These are phyloP conservation scores for Physella acuta DNA, from an alignment of 1,140 invertebrate genomes.

Conservation along the genomic window DNA sequence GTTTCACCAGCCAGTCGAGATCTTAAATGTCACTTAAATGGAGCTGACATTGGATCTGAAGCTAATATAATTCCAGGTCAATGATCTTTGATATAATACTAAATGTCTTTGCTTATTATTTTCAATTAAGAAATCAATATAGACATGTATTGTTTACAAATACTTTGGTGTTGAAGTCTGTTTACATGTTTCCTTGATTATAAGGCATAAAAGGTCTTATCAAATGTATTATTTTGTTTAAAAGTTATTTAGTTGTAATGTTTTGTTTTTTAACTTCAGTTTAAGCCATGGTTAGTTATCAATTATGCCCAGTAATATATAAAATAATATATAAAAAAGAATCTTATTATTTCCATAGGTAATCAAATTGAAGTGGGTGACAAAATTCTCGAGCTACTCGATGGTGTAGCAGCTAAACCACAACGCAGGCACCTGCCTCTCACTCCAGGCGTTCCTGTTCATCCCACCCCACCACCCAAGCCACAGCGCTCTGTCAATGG, in stretches of 20 bases:
- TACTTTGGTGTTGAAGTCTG: not conserved
- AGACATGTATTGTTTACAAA: not conserved
- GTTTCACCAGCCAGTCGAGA: slow-evolving; percentile 21
- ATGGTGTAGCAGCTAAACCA: not conserved
- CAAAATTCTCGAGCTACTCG: slow-evolving; percentile 21
- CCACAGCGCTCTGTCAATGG: slow-evolving; percentile 20
- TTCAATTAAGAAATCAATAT: not conserved
- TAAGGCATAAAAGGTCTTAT: not conserved
- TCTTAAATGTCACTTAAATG: slow-evolving; percentile 16
- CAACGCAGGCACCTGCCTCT: slow-evolving; percentile 17
- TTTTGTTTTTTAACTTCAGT: no score
- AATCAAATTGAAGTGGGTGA: slow-evolving; percentile 21
- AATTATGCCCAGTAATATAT: no score
- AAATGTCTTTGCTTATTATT: no score
- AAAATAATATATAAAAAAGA: no score
- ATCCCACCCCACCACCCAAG: slow-evolving; percentile 18
- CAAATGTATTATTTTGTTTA: not conserved
- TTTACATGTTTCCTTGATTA: not conserved
- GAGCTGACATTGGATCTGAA: slow-evolving; percentile 14
- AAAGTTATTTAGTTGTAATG: not conserved
- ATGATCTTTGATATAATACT: not conserved
- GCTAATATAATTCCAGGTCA: slow-evolving; percentile 19
- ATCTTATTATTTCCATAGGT: no score
- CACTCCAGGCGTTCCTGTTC: slow-evolving; percentile 19
- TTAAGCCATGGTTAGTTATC: no score